Percentiles rank a stretch among this genome's conserved stretches.
These are phyloP conservation scores for Archegozetes longisetosus DNA, from an alignment of 1,140 invertebrate species.

Conservation along the genomic window DNA sequence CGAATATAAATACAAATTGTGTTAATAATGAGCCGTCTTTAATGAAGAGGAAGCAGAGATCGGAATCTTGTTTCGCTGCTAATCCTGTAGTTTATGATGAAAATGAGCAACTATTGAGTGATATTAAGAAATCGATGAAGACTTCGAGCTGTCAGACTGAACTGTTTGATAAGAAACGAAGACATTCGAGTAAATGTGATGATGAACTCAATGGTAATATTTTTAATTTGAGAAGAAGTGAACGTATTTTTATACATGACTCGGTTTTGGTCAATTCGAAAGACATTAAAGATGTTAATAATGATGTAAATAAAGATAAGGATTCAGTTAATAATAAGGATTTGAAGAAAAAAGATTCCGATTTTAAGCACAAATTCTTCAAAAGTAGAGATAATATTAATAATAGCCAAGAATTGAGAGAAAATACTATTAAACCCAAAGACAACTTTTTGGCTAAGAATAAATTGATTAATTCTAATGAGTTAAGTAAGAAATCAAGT, in stretches of 20 bases:
- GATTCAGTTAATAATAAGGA: no score
- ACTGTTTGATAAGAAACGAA: slow-evolving; percentile 28
- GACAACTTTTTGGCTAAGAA: no score
- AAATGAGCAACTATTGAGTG: not conserved
- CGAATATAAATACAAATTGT: not conserved
- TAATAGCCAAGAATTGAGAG: no score
- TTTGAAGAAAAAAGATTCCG: no score
- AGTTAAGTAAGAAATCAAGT: no score
- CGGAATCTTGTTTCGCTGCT: not conserved
- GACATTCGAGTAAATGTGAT: no score
- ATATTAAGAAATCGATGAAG: not conserved
- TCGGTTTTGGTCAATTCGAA: slow-evolving; percentile 27
- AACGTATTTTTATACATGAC: slow-evolving; percentile 33
- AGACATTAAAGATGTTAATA: slow-evolving; percentile 3
- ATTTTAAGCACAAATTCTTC: not conserved
- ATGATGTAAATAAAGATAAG: slow-evolving; percentile 10
- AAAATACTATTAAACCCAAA: no score
- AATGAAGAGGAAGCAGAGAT: not conserved
- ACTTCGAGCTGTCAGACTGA: slow-evolving; percentile 10
- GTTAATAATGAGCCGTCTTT: not conserved
- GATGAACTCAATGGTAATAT: no score
- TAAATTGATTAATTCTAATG: no score
- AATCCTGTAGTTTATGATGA: not conserved
- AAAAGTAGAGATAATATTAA: not conserved
- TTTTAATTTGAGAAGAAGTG: no score